Percentiles rank a stretch among this genome's conserved stretches.
Evolutionary conservation across 2,797 vertebrate genomes (phyloP).

Genomic region (Danionella dracula): DNA sequence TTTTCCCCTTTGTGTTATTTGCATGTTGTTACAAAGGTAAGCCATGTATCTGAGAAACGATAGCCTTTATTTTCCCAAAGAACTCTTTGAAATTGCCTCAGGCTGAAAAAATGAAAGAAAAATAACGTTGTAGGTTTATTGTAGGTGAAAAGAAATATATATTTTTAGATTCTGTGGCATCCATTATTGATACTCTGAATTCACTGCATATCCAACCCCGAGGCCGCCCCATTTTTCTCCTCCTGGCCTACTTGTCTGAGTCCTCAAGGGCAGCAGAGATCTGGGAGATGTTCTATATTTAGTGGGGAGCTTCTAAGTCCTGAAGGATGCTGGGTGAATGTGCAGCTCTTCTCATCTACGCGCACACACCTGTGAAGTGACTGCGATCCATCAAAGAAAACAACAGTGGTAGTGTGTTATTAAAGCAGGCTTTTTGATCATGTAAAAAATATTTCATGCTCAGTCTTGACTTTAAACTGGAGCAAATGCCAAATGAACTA

Average conservation of each 20-base stretch:
- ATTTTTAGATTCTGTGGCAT: constrained; percentile 51
- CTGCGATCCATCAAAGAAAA: constrained; percentile 5
- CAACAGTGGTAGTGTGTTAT: constrained; percentile 12
- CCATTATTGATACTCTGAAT: constrained; percentile 51
- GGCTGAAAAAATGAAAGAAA: background rate
- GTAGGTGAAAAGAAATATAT: constrained; percentile 33
- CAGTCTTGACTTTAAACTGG: background rate
- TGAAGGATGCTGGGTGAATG: constrained; percentile 39
- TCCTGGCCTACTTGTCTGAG: constrained; percentile 52
- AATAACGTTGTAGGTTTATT: background rate
- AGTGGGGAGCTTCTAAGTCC: constrained; percentile 37
- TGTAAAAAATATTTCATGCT: background rate
- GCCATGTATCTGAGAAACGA: background rate
- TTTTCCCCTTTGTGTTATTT: background rate
- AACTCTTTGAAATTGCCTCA: background rate
- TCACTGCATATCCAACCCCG: constrained; percentile 30
- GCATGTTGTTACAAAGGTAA: background rate
- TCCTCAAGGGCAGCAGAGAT: constrained; percentile 47
- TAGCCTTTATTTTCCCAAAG: background rate
- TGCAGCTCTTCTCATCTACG: constrained; percentile 12
- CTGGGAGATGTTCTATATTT: constrained; percentile 50
- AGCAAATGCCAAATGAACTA: too few relatives aligned
- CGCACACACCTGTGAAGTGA: constrained; percentile 5
- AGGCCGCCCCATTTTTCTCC: constrained; percentile 48
- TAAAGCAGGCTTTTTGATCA: background rate